Evolutionary conservation across 2,888 invertebrate species (phyloP).

Genomic region (Cosmia trapezina): DNA sequence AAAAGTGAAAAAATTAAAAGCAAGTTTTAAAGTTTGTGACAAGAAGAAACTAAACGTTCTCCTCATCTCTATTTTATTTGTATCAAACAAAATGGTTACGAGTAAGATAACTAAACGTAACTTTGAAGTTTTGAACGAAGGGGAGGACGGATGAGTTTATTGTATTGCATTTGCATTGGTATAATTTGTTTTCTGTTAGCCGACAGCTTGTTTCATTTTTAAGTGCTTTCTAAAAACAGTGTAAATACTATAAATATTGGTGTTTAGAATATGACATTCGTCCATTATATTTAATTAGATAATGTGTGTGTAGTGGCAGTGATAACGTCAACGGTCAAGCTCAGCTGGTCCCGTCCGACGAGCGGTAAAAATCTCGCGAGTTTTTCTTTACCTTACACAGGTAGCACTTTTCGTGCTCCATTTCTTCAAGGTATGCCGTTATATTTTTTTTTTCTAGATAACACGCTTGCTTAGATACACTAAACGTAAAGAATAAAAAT

Average conservation of each 20-base stretch:
- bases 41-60: slow-evolving; percentile 33
- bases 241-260: slow-evolving; percentile 34
- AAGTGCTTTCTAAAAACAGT: slow-evolving; percentile 40
- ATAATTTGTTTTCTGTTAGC: slow-evolving; percentile 68
- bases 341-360: slow-evolving; percentile 86
- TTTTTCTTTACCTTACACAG: slow-evolving; percentile 84
- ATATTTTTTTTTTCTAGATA: slow-evolving; percentile 71
- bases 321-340: slow-evolving; percentile 87
- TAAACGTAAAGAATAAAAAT: slow-evolving; percentile 48
- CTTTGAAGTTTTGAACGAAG: slow-evolving; percentile 72
- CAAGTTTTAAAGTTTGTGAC: no score
- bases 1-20: neutral
- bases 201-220: slow-evolving; percentile 55
- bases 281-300: slow-evolving; percentile 51
- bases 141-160: slow-evolving; percentile 64
- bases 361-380: slow-evolving; percentile 88
- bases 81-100: slow-evolving; percentile 5
- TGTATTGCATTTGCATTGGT: slow-evolving; percentile 64
- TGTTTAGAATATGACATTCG: slow-evolving; percentile 45
- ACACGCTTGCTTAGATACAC: slow-evolving; percentile 65
- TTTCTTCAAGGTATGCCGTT: slow-evolving; percentile 88
- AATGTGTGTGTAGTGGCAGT: slow-evolving; percentile 74
- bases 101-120: slow-evolving; percentile 67
- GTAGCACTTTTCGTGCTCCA: slow-evolving; percentile 87
- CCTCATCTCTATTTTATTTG: no score